Conservation (phyloP, 2,113 vertebrate species). For the Megaceryle maxima region DNA sequence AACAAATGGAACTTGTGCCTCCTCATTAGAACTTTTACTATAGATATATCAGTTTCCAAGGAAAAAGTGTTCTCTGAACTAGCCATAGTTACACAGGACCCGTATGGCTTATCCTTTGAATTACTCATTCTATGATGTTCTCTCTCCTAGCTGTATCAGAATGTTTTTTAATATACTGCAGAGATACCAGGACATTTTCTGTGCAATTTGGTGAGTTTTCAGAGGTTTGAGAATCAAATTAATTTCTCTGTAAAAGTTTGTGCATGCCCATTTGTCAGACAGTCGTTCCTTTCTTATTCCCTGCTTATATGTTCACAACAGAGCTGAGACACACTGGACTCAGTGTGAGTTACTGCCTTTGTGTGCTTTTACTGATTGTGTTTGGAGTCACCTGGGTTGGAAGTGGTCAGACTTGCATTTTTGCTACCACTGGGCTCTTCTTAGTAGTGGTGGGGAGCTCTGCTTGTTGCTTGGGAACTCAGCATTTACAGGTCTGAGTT, state of each 20-base stretch:
- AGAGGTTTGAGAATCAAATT: neutral
- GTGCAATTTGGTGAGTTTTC: neutral
- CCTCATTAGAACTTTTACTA: neutral
- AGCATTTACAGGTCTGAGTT: neutral
- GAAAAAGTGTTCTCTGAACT: neutral
- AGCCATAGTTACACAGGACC: neutral
- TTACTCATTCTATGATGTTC: neutral
- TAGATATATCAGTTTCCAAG: neutral
- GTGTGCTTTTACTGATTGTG: neutral
- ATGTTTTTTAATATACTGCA: neutral
- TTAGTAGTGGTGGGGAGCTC: neutral
- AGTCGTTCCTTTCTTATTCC: neutral
- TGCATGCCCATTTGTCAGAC: neutral
- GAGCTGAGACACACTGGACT: fast-evolving
- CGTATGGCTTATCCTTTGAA: neutral
- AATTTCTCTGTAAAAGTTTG: neutral
- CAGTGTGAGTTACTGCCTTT: neutral
- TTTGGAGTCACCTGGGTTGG: neutral
- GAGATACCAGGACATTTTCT: neutral
- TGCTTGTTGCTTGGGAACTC: neutral
- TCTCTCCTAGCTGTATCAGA: neutral
- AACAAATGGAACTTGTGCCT: neutral
- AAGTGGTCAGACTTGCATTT: neutral
- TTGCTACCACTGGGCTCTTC: neutral
- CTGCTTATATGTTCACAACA: neutral